Evolutionary conservation across 2,797 vertebrate genomes (phyloP).

Genomic region (Notamacropus eugenii): DNA sequence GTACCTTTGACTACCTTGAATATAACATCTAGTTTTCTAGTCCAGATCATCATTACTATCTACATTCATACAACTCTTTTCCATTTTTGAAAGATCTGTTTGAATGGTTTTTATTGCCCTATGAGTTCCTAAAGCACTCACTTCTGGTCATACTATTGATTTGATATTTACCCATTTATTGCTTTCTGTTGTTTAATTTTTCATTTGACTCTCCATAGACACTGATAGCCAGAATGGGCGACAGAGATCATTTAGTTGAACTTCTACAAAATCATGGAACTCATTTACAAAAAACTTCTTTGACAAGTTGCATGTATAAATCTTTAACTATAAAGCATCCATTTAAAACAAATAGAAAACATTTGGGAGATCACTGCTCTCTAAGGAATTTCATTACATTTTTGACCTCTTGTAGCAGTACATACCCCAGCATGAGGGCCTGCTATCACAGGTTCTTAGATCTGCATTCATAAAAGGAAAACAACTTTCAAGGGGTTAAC

Average conservation of each 20-base stretch:
- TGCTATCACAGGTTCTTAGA: too few species aligned
- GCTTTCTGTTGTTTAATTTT: neutral
- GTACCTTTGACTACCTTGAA: neutral
- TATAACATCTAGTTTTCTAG: neutral
- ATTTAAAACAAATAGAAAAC: neutral
- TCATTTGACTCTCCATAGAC: neutral
- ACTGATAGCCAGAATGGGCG: neutral
- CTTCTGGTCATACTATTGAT: neutral
- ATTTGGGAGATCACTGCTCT: neutral
- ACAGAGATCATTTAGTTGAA: neutral
- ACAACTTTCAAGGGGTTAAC: too few species aligned
- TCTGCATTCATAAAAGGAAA: too few species aligned
- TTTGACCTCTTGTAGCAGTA: neutral
- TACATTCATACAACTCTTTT: neutral
- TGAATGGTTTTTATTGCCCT: neutral
- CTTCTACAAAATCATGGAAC: neutral
- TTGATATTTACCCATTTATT: neutral
- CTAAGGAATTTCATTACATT: neutral
- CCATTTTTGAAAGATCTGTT: neutral
- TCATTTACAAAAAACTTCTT: neutral
- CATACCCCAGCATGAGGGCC: too few species aligned
- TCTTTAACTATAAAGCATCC: neutral
- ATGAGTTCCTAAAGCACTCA: neutral
- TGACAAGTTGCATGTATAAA: neutral
- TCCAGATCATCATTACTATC: neutral